A percentile compares a stretch with the other conserved stretches of the same genome.
phyloP scores from a whole-genome alignment of 2,888 invertebrate species.

The Chaetogeoica ovagalla region DNA sequence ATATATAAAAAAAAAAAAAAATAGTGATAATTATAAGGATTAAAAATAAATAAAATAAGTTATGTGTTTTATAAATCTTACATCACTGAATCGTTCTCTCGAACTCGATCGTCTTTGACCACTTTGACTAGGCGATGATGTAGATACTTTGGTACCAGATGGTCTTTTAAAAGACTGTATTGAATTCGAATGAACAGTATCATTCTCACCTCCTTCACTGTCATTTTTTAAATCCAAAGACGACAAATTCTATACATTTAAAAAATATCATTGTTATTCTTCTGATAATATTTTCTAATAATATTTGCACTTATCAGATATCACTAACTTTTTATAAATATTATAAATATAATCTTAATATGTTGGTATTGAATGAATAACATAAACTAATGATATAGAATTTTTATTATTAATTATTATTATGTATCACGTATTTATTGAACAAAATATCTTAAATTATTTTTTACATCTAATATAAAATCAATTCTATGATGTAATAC shows the following conservation, averaged over 20 bases:
- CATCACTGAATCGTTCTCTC: conserved; percentile 46
- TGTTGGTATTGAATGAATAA: too few relatives aligned
- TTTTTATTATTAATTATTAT: background rate
- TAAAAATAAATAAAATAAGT: conserved; percentile 55
- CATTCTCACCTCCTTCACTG: conserved; percentile 48
- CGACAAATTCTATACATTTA: conserved; percentile 23
- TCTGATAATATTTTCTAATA: background rate
- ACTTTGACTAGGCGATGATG: conserved; percentile 44
- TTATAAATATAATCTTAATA: too few relatives aligned
- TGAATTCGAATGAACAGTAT: conserved; percentile 34
- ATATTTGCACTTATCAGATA: background rate
- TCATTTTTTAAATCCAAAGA: conserved; percentile 43
- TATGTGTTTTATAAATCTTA: conserved; percentile 44
- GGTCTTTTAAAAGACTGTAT: conserved; percentile 49
- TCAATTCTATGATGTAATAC: too few relatives aligned
- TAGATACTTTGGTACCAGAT: conserved; percentile 38
- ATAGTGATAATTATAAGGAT: conserved; percentile 54
- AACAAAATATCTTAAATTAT: background rate
- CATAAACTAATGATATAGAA: too few relatives aligned
- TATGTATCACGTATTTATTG: background rate
- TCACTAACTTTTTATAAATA: too few relatives aligned
- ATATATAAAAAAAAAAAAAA: conserved; percentile 67
- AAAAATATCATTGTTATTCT: background rate
- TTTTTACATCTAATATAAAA: too few relatives aligned
- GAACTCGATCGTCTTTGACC: conserved; percentile 50